Evolutionary conservation across 2,113 vertebrate species (phyloP).

Genomic region (Aspiorhynchus laticeps): DNA sequence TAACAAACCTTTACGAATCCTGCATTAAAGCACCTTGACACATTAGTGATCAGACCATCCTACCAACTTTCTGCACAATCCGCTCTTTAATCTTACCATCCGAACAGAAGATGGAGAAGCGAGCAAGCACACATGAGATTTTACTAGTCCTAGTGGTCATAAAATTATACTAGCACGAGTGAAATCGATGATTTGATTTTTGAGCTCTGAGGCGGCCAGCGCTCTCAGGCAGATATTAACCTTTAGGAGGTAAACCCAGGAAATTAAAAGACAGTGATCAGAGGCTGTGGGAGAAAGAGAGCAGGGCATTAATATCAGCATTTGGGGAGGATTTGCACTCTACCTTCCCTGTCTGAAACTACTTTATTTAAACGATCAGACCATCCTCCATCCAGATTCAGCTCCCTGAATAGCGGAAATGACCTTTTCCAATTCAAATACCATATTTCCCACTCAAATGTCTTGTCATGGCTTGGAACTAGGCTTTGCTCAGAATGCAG

Average conservation of each 20-base stretch:
- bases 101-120: neutral
- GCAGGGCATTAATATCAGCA: neutral
- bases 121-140: neutral
- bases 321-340: slow-evolving; percentile 11
- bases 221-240: slow-evolving; percentile 24
- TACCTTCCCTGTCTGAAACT: neutral
- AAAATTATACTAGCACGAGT: slow-evolving; percentile 17
- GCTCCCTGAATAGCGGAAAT: neutral
- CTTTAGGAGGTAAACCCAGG: slow-evolving; percentile 38
- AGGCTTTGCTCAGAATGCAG: neutral
- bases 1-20: slow-evolving; percentile 28
- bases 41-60: neutral
- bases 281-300: neutral
- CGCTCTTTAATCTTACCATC: slow-evolving; percentile 6
- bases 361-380: slow-evolving; percentile 8
- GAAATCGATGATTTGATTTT: slow-evolving; percentile 30
- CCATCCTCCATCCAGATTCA: slow-evolving; percentile 9
- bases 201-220: neutral
- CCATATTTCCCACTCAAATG: neutral
- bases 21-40: slow-evolving; percentile 6
- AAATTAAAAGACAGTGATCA: slow-evolving; percentile 35
- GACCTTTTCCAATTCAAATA: slow-evolving; percentile 17
- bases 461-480: slow-evolving; percentile 15
- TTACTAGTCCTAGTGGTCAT: neutral
- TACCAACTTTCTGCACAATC: neutral